Conservation (phyloP, 2,113 vertebrate species). For the Pterocles orientalis region DNA sequence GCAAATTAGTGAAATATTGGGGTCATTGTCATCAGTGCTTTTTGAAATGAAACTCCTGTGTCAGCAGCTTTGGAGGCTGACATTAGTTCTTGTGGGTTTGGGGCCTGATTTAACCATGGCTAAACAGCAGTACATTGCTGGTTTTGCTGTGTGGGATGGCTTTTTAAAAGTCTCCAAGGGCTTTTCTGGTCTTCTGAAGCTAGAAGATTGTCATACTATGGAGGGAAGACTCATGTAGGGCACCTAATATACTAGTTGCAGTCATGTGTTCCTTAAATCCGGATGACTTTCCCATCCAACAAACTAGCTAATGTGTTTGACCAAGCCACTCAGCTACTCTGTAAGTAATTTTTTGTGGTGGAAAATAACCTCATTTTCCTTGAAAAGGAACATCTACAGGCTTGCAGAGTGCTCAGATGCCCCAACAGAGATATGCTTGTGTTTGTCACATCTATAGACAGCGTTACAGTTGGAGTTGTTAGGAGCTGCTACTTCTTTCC, state of each 20-base stretch:
- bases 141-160: not conserved
- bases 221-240: not conserved
- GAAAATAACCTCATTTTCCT: not conserved
- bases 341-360: not conserved
- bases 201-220: not conserved
- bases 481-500: not conserved
- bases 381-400: not conserved
- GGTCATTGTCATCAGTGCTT: not conserved
- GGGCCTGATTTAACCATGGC: not conserved
- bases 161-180: not conserved
- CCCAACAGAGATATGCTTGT: rapidly evolving
- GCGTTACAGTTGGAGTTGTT: not conserved
- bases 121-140: not conserved
- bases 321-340: not conserved
- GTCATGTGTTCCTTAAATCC: not conserved
- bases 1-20: not conserved
- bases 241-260: not conserved
- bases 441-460: not conserved
- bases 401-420: not conserved
- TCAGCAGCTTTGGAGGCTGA: not conserved
- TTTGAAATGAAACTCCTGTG: not conserved
- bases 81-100: not conserved
- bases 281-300: not conserved
- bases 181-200: not conserved
- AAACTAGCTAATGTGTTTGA: not conserved